Conservation (phyloP, 1,140 invertebrate species). For the Druon quercuslanigerum region DNA sequence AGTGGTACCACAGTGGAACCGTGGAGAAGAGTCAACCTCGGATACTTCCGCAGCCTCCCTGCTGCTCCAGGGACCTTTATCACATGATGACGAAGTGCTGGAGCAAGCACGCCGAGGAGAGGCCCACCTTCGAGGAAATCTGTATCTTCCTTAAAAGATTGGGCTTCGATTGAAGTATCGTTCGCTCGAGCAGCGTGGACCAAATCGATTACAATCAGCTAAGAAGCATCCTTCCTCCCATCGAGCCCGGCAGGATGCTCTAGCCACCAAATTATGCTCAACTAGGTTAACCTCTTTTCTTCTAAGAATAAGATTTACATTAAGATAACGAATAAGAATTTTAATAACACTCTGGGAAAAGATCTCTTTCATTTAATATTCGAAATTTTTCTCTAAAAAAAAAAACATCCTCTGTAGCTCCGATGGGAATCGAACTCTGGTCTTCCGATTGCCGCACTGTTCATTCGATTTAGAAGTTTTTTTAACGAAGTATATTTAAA, state of each 20-base stretch:
- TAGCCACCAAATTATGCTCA: constrained; percentile 74
- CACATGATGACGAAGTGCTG: constrained; percentile 87
- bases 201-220: constrained; percentile 74
- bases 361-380: neutral
- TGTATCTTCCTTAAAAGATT: constrained; percentile 84
- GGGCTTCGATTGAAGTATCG: constrained; percentile 76
- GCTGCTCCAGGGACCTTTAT: constrained; percentile 81
- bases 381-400: no score
- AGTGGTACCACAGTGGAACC: constrained; percentile 79
- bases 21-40: constrained; percentile 63
- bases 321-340: constrained; percentile 52
- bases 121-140: constrained; percentile 85
- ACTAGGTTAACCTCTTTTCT: constrained; percentile 71
- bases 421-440: no score
- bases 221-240: constrained; percentile 62
- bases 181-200: constrained; percentile 65
- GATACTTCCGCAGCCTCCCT: constrained; percentile 74
- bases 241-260: constrained; percentile 59
- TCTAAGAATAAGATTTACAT: constrained; percentile 57
- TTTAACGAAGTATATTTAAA: no score
- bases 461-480: no score
- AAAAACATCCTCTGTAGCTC: no score
- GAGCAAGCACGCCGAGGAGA: constrained; percentile 80
- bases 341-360: constrained; percentile 39
- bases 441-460: no score